Conservation (phyloP, 1,140 invertebrate species). For the Brachionus plicatilis region DNA sequence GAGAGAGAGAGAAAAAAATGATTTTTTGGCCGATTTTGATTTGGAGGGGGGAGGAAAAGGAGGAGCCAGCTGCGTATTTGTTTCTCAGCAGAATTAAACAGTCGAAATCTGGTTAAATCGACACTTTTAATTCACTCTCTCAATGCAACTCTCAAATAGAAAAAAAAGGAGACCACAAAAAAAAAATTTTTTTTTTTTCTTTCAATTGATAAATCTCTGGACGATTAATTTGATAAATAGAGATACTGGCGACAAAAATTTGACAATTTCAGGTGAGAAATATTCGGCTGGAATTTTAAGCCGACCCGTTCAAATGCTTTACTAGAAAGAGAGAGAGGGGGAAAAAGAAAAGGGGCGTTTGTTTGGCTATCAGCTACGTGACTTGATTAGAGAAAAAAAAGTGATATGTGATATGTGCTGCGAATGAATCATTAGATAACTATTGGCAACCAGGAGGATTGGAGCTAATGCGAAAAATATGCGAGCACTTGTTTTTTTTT, state of each 20-base stretch:
- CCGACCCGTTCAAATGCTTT: neutral
- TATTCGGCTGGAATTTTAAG: neutral
- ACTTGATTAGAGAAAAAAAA: neutral
- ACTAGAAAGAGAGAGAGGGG: neutral
- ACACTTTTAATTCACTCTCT: neutral
- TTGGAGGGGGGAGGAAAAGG: too few relatives aligned
- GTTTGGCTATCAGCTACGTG: neutral
- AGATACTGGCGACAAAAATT: neutral
- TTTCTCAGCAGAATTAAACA: neutral
- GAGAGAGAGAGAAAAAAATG: neutral
- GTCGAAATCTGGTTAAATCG: conserved; percentile 10
- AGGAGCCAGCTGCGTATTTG: neutral
- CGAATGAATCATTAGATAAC: neutral
- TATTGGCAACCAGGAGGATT: neutral
- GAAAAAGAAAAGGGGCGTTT: neutral
- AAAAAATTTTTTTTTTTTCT: neutral
- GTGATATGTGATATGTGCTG: neutral
- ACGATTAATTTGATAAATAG: neutral
- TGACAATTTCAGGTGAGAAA: neutral
- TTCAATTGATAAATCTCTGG: neutral
- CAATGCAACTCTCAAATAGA: neutral
- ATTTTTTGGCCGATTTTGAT: neutral
- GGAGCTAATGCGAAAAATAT: neutral
- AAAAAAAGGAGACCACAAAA: neutral
- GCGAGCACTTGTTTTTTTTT: neutral